These are phyloP conservation scores for Diabrotica undecimpunctata DNA, from an alignment of 1,140 invertebrate species.

Conservation along the genomic window DNA sequence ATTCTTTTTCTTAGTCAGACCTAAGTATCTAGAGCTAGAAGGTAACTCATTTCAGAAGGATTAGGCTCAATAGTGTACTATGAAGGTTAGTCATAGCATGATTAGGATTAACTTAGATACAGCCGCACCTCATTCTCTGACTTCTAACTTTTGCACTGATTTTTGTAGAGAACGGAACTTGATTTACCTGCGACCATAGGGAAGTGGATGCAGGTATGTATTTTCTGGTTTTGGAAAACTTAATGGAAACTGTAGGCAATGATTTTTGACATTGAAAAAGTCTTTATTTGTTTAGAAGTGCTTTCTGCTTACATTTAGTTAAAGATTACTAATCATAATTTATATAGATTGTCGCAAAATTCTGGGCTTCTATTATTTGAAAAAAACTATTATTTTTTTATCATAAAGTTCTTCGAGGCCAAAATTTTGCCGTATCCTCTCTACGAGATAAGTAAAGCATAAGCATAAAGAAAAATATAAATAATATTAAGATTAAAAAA, in stretches of 20 bases:
- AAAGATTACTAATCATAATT: too few species aligned
- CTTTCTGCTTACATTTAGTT: too few species aligned
- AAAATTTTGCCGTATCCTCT: too few species aligned
- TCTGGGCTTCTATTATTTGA: too few species aligned
- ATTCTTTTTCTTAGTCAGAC: not conserved
- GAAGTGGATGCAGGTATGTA: slow-evolving; percentile 40
- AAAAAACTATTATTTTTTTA: too few species aligned
- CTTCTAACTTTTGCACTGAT: slow-evolving; percentile 5
- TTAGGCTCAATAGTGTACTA: not conserved
- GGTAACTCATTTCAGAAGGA: not conserved
- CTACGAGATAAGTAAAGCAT: too few species aligned
- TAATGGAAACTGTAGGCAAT: not conserved
- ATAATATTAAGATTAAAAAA: too few species aligned
- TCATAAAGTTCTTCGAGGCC: too few species aligned
- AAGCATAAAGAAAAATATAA: too few species aligned
- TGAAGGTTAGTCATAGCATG: slow-evolving; percentile 5
- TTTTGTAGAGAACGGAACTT: slow-evolving; percentile 32
- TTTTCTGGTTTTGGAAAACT: slow-evolving; percentile 31
- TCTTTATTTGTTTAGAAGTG: too few species aligned
- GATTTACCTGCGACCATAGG: slow-evolving; percentile 33
- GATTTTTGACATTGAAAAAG: too few species aligned
- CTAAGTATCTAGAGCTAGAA: not conserved
- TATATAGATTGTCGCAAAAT: too few species aligned
- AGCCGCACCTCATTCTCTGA: not conserved
- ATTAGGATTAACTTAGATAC: not conserved